Evolutionary conservation across 2,113 vertebrate species (phyloP).

Genomic region (Gobiocypris rarus): DNA sequence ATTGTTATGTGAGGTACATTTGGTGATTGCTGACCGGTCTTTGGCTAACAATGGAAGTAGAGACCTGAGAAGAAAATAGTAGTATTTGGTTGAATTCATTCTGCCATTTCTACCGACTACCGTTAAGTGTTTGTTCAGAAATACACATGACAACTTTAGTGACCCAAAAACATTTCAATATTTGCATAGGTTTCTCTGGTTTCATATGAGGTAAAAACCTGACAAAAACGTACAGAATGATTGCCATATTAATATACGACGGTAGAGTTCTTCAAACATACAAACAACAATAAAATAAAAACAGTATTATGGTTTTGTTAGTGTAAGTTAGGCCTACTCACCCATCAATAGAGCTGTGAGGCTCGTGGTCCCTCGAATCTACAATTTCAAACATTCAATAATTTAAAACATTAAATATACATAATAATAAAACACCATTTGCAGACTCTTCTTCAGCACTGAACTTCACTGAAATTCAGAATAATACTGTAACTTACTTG

Average conservation of each 20-base stretch:
- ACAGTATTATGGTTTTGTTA: too few relatives aligned
- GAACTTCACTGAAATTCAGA: too few relatives aligned
- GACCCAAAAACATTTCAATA: background rate
- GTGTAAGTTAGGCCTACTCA: conserved; percentile 56
- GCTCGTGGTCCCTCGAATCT: conserved; percentile 56
- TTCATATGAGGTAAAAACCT: background rate
- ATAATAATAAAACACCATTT: background rate
- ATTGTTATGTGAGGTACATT: conserved; percentile 47
- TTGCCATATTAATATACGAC: too few relatives aligned
- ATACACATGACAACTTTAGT: background rate
- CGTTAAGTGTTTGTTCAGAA: background rate
- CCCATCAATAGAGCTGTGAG: conserved; percentile 55
- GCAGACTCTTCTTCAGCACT: background rate
- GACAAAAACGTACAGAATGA: too few relatives aligned
- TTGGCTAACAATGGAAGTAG: conserved; percentile 49
- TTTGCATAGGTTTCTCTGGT: background rate
- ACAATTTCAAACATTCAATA: background rate
- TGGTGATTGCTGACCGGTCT: conserved; percentile 49
- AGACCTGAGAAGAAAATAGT: conserved; percentile 1
- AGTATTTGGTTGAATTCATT: background rate
- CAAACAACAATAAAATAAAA: background rate
- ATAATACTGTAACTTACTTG: background rate
- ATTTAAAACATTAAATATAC: conserved; percentile 26
- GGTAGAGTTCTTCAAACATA: too few relatives aligned
- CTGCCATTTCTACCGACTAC: background rate